phyloP scores from a whole-genome alignment of 2,113 vertebrate genomes.

The Leptobrachium ailaonicum region DNA sequence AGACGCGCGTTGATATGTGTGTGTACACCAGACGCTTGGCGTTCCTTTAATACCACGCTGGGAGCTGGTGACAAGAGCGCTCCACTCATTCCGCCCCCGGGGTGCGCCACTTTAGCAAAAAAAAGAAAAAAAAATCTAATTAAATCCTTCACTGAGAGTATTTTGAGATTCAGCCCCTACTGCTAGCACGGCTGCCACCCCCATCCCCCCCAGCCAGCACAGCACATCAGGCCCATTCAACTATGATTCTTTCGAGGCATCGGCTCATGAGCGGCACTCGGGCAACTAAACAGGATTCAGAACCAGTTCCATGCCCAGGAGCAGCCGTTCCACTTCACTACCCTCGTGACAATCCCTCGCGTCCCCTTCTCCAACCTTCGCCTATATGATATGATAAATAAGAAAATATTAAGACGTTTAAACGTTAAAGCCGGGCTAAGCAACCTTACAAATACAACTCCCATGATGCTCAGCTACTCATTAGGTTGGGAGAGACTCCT shows the following conservation, averaged over 20 bases:
- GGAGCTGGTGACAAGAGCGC: neutral
- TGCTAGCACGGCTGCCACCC: too few species aligned
- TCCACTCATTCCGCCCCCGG: neutral
- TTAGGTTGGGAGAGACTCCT: too few species aligned
- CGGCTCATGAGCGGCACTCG: neutral
- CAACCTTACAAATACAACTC: too few species aligned
- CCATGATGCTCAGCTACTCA: too few species aligned
- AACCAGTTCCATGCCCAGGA: too few species aligned
- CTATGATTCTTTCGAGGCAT: neutral
- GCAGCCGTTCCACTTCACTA: too few species aligned
- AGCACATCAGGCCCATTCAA: neutral
- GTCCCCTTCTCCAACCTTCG: too few species aligned
- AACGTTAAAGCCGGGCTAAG: too few species aligned
- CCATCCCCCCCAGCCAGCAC: neutral
- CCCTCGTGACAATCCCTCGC: too few species aligned
- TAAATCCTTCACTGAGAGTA: neutral
- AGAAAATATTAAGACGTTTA: too few species aligned
- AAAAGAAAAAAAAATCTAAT: neutral
- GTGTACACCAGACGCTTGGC: conserved; percentile 1
- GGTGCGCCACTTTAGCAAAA: neutral
- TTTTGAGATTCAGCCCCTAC: neutral
- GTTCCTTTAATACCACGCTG: conserved; percentile 1
- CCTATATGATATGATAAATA: too few species aligned
- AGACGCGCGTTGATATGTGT: neutral
- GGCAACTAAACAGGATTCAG: neutral